Evolutionary conservation across 2,113 vertebrate species (phyloP).

Genomic region (Gambusia affinis): DNA sequence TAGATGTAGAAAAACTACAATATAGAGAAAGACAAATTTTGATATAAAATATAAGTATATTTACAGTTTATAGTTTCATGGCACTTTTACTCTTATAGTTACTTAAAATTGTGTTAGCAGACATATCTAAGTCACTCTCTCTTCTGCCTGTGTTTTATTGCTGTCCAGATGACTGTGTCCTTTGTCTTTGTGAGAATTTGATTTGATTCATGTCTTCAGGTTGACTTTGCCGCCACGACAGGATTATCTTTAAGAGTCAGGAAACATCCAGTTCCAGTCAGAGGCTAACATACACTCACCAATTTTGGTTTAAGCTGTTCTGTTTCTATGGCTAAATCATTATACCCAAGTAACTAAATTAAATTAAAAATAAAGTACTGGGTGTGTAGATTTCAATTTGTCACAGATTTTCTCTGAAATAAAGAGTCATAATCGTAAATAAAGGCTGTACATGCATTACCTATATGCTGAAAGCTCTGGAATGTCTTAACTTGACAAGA

Average conservation of each 20-base stretch:
- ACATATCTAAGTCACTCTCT: constrained; percentile 37
- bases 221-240: constrained; percentile 48
- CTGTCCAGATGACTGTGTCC: constrained; percentile 43
- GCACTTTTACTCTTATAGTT: constrained; percentile 46
- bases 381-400: not conserved
- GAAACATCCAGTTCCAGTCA: constrained; percentile 18
- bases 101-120: constrained; percentile 52
- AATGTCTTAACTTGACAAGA: not conserved
- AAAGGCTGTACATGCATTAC: not conserved
- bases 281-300: not conserved
- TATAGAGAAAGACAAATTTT: constrained; percentile 4
- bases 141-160: constrained; percentile 19
- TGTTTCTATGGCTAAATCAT: not conserved
- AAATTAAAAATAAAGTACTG: not conserved
- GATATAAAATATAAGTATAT: constrained; percentile 39
- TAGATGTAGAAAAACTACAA: constrained; percentile 11
- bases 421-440: not conserved
- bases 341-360: not conserved
- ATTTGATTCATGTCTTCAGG: constrained; percentile 57
- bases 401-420: not conserved
- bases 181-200: constrained; percentile 58
- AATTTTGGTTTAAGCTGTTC: not conserved
- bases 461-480: not conserved
- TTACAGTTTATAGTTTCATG: constrained; percentile 55
- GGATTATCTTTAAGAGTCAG: constrained; percentile 65